Conservation (phyloP, 2,797 vertebrate species). For the Xiphorhynchus erythropygius region DNA sequence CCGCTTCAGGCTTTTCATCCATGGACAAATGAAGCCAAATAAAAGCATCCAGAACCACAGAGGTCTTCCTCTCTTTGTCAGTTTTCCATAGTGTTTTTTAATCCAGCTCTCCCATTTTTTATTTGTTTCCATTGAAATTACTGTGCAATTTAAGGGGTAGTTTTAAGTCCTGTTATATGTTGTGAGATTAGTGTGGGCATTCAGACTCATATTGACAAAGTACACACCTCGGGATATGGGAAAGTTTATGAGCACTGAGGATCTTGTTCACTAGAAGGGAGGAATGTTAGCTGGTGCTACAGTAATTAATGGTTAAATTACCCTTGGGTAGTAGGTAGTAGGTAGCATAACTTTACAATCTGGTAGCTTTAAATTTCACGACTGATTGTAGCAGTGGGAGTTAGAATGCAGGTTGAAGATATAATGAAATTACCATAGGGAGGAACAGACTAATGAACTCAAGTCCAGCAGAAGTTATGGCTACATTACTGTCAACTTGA, state of each 20-base stretch:
- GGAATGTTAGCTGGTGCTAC: background rate
- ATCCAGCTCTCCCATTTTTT: background rate
- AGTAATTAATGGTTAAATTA: slow-evolving; percentile 67
- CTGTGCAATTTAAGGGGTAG: background rate
- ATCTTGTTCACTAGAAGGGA: background rate
- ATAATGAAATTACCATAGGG: slow-evolving; percentile 50
- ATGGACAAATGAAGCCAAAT: background rate
- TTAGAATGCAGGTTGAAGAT: slow-evolving; percentile 49
- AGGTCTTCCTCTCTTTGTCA: background rate
- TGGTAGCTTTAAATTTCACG: slow-evolving; percentile 51
- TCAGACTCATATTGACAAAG: background rate
- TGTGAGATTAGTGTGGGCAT: background rate
- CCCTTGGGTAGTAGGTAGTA: slow-evolving; percentile 36
- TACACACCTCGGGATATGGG: background rate
- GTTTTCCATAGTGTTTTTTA: background rate
- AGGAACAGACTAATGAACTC: slow-evolving; percentile 37
- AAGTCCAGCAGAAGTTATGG: slow-evolving; percentile 51
- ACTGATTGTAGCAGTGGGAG: slow-evolving; percentile 35
- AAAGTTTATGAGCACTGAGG: background rate
- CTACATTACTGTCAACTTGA: slow-evolving; percentile 6
- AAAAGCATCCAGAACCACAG: background rate
- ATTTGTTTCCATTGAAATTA: background rate
- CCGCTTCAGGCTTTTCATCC: background rate
- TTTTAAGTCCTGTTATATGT: background rate
- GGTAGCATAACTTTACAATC: slow-evolving; percentile 59